A percentile compares a stretch with the other conserved stretches of the same genome.
phyloP scores from a whole-genome alignment of 2,888 invertebrate genomes.

The Drosophila nr. medialis region DNA sequence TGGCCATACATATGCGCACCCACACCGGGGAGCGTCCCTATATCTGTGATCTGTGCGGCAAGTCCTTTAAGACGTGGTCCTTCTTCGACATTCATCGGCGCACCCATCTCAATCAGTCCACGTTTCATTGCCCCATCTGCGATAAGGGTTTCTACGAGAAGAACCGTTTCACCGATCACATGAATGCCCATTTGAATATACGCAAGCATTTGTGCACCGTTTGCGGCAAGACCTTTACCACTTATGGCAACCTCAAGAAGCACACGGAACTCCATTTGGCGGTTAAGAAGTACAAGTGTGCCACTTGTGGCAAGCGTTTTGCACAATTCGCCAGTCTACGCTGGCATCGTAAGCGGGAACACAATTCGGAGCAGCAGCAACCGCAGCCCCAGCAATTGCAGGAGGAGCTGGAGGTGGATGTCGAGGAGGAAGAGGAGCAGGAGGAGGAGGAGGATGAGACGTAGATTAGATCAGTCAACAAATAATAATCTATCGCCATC shows the following conservation, averaged over 20 bases:
- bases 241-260: conserved; percentile 78
- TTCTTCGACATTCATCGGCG: conserved; percentile 80
- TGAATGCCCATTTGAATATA: conserved; percentile 81
- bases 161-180: conserved; percentile 81
- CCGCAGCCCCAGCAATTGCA: conserved; percentile 11
- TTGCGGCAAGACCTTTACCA: conserved; percentile 79
- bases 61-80: conserved; percentile 82
- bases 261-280: conserved; percentile 77
- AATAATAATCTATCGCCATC: conserved; percentile 5
- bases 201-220: conserved; percentile 79
- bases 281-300: conserved; percentile 79
- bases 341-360: conserved; percentile 73
- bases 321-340: conserved; percentile 79
- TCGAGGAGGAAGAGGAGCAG: neutral
- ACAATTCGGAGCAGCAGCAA: conserved; percentile 37
- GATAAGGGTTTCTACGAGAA: conserved; percentile 81
- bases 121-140: conserved; percentile 80
- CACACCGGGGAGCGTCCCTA: conserved; percentile 82
- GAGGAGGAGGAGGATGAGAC: conserved; percentile 3
- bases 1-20: conserved; percentile 78
- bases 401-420: conserved; percentile 1
- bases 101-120: conserved; percentile 77
- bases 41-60: conserved; percentile 77
- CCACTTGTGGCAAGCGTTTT: conserved; percentile 70
- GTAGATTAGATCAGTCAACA: neutral